Evolutionary conservation across 2,888 invertebrate genomes (phyloP), one percentile per base, ranked within the genome.

Genomic region (Epirrhoe tristata): DNA sequence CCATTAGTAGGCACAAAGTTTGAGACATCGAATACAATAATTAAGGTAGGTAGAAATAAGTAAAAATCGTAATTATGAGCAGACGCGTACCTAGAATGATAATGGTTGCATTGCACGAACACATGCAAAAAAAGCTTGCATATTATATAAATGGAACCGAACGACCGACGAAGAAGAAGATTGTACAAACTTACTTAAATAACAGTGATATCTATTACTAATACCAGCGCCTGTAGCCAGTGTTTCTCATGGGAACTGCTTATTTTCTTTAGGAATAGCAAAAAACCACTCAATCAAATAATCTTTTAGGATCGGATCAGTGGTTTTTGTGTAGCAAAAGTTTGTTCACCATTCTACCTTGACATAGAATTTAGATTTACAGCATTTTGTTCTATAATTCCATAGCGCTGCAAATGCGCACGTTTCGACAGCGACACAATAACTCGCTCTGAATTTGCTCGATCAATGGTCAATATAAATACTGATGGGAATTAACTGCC

Each of bases 401-500:
- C 8, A 17, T 31, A 56, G 32, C 34, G 36, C 34, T 56, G 39
- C 59, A 57, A 66, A 60, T 53, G 61, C 32, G 50, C 53, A 56
- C 58, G 52, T 36, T 36, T 24, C 61, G 54, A 60, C 61, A 66
- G 59, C 63, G 55, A 63, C 64, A 67, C 73, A 73, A 76, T 72
- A 72, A 66, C 76, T 73, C 71, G 75, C 71, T 74, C 72, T 78
- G 76, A 74, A 75, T 78, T 85, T 84, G 81, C 79, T 83, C 81
- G 86, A 89, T 88, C 84, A 84, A 81, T 78, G 83, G 81, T 79
- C 84, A 82, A 83, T 82, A 84, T 83, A 83, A 85, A 86, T 81
- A 85, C 73, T 78, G 82, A 82, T 82, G 79, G 80, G 79, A 79
- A 76, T 81, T 77, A 83, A 83, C 81, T 76, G 77, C 78, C 78